These are phyloP conservation scores for Pterobdella sp. DNA, from an alignment of 2,888 invertebrate genomes.

Conservation along the genomic window DNA sequence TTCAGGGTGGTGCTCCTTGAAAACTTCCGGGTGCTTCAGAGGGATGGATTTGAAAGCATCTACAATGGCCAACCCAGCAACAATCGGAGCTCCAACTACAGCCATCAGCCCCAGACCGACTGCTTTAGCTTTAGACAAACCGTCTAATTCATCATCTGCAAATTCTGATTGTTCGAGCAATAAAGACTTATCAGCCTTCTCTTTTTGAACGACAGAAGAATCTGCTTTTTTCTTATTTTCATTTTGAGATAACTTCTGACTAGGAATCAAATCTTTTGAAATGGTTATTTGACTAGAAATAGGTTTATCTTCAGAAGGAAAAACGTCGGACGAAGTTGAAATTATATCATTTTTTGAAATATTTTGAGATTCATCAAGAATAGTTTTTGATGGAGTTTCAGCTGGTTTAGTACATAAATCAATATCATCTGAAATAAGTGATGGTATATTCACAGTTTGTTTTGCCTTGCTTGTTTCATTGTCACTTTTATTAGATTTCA, in stretches of 20 bases:
- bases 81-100: conserved; percentile 74
- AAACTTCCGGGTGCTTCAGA: conserved; percentile 24
- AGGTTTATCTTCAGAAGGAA: neutral
- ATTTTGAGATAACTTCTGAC: neutral
- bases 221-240: neutral
- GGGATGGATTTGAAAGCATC: conserved; percentile 60
- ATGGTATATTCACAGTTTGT: no score
- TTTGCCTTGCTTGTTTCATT: no score
- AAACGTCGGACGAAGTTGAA: neutral
- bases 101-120: conserved; percentile 60
- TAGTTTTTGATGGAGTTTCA: neutral
- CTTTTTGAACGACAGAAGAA: neutral
- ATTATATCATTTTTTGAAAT: neutral
- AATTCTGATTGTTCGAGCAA: neutral
- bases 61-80: conserved; percentile 69
- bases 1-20: conserved; percentile 19
- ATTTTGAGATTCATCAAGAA: neutral
- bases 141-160: neutral
- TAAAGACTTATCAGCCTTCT: neutral
- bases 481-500: no score
- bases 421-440: neutral
- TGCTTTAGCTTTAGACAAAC: conserved; percentile 30
- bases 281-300: neutral
- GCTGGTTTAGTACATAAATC: neutral
- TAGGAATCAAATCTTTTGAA: neutral